These are phyloP conservation scores for Apostichopus japonicus DNA, from an alignment of 35 echinoderm and acorn worm genomes.

Conservation along the genomic window DNA sequence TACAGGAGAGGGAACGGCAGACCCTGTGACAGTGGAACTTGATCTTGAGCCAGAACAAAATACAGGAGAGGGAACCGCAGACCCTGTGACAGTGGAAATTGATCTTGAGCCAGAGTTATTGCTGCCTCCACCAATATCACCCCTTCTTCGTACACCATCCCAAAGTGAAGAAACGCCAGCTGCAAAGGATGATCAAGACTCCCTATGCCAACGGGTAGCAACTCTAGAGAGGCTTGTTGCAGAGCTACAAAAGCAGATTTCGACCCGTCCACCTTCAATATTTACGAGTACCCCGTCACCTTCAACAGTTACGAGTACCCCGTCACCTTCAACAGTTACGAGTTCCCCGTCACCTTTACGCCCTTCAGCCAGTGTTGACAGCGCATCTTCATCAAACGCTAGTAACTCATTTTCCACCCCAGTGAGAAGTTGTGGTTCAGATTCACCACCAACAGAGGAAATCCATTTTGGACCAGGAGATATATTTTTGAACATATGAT, in stretches of 20 bases:
- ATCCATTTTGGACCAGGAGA: neutral
- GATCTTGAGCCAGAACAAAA: no score
- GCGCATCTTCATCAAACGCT: neutral
- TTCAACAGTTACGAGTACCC: neutral
- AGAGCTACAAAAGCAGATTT: neutral
- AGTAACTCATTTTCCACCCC: neutral
- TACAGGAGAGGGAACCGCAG: neutral
- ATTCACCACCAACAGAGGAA: neutral
- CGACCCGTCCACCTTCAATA: no score
- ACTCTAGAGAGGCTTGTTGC: neutral
- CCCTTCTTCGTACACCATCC: no score
- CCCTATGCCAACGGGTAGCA: neutral
- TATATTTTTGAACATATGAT: neutral
- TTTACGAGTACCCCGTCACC: neutral
- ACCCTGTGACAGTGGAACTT: neutral
- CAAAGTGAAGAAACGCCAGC: no score
- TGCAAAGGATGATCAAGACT: no score
- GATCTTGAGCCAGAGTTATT: no score
- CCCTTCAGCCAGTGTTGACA: neutral
- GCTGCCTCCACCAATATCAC: no score
- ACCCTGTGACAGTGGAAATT: neutral
- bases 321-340: neutral
- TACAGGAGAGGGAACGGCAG: neutral
- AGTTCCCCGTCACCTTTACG: neutral
- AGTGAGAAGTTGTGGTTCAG: neutral